Base-by-base conservation (phyloP, 1,140 invertebrate genomes). In the Chrysoperla carnea region DNA sequence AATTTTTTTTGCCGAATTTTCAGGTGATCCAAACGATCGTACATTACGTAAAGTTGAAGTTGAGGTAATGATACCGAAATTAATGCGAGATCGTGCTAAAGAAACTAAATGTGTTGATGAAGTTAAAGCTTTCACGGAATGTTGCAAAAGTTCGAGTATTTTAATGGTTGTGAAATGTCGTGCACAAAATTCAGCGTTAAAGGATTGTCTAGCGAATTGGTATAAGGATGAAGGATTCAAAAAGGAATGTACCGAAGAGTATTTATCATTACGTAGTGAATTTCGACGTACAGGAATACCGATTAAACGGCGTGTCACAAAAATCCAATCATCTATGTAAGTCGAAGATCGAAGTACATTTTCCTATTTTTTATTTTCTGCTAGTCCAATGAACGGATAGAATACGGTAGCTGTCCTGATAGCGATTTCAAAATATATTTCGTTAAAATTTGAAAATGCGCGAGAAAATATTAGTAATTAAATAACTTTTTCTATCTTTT, bases 21-120 rank as follows among this genome's bases (percentile, higher is more conserved):
- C 28, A 87, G 89, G 89, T 44, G 85, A 94, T 70, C 89, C 89
- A 8, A 64, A 87, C 54, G 85, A 91, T 57, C 68, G 51, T 52
- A 63, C 55, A n/a, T 60, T 94, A 38, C 67, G 89, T 53, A 86
- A 78, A 70, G 81, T 91, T 2, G 89, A 94, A 64, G 62, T 60
- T 35, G 82, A 92, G 54, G 72, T 93, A 36, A 51, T 92, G 36
- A 84, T 94, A 59, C 81, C 86, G 2, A 81, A 86, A 62, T 76
- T 81, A 56, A 78, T 93, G 64, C 66, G 88, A 49, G 81, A 88
- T 37, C 79, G 72, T 56, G 75, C 85, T 2, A 80, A 73, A 57
- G 52, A 50, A 11, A 78, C 85, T 57, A 84, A 88, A 59, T 92
- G 89, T 64, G 15, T 59, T 0, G 51, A 69, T 50, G 75, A 81